phyloP scores from a whole-genome alignment of 2,797 vertebrate species.

The Enteromius anoplus region DNA sequence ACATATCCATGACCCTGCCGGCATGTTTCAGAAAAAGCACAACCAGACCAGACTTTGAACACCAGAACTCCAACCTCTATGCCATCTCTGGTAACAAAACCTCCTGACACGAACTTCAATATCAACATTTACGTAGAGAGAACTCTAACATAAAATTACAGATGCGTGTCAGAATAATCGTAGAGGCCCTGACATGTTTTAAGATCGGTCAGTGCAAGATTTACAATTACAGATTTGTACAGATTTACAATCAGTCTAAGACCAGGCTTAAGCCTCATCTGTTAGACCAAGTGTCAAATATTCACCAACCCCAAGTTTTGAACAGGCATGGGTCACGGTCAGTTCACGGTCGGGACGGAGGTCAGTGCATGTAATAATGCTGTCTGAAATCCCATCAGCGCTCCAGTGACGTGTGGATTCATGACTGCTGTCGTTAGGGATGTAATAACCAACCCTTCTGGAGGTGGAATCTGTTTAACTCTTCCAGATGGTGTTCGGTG shows the following conservation, averaged over 20 bases:
- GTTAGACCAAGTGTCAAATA: no score
- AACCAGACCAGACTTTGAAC: conserved; percentile 90
- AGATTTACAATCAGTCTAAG: no score
- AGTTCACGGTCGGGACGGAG: background rate
- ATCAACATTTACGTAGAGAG: background rate
- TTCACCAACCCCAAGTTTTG: no score
- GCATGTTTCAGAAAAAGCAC: conserved; percentile 93
- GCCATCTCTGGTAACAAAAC: conserved; percentile 89
- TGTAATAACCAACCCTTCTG: conserved; percentile 2
- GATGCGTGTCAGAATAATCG: background rate
- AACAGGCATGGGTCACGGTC: no score
- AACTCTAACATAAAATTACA: no score
- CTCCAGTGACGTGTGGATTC: conserved; percentile 11
- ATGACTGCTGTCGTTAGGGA: background rate
- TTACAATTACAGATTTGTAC: no score
- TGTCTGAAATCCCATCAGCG: conserved; percentile 13
- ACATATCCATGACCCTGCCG: conserved; percentile 94
- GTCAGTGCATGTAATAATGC: background rate
- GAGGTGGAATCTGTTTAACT: conserved; percentile 20
- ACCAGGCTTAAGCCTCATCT: no score
- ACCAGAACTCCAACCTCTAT: conserved; percentile 95
- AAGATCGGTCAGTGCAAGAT: no score
- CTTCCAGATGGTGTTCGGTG: conserved; percentile 32
- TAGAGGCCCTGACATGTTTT: background rate
- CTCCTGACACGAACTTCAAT: background rate